A percentile compares a stretch with the other conserved stretches of the same genome.
Evolutionary conservation across 2,113 vertebrate species (phyloP).

Genomic region (Saccopteryx bilineata): DNA sequence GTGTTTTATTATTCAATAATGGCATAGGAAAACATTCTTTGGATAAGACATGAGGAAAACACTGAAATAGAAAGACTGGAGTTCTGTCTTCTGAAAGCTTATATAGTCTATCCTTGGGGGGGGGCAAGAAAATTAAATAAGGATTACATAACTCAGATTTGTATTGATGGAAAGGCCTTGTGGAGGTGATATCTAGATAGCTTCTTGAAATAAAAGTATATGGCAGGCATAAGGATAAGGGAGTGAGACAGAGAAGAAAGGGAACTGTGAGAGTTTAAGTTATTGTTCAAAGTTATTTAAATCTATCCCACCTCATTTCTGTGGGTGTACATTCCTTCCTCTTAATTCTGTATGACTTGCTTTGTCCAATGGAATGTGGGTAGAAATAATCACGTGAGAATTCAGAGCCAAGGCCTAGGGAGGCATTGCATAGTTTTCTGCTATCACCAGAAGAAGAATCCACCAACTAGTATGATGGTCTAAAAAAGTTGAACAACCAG

Average conservation of each 20-base stretch:
- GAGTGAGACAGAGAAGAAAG: neutral
- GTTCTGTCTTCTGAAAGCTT: neutral
- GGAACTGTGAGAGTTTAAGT: neutral
- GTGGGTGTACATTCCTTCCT: accelerated
- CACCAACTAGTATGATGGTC: neutral
- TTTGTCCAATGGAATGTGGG: neutral
- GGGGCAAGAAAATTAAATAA: neutral
- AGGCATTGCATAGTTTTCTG: neutral
- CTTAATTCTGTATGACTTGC: neutral
- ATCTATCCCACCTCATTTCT: neutral
- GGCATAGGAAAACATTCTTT: neutral
- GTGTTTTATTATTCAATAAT: neutral
- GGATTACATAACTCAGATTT: neutral
- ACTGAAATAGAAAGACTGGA: neutral
- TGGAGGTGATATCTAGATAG: neutral
- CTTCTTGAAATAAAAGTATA: neutral
- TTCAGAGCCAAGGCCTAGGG: accelerated
- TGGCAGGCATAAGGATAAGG: neutral
- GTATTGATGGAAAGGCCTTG: neutral
- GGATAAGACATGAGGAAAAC: neutral
- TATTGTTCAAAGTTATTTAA: neutral
- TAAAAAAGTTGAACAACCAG: neutral
- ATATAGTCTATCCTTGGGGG: neutral
- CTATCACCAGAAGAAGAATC: neutral
- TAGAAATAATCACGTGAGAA: neutral